A percentile compares a stretch with the other conserved stretches of the same genome.
phyloP scores from a whole-genome alignment of 2,113 vertebrate species.

The pig (Sus scrofa) region T2T-Sscrofa CM000813.6:119031001-119031500 shows the following conservation, averaged over 20 bases:
- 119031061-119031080: conserved; percentile 84
- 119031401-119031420: conserved; percentile 37
- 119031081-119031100: conserved; percentile 79
- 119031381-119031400: conserved; percentile 54
- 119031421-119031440: conserved; percentile 6
- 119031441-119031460: background rate
- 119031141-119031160: conserved; percentile 81
- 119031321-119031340: conserved; percentile 35
- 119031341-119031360: conserved; percentile 61
- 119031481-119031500: background rate
- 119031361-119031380: conserved; percentile 48
- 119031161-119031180: conserved; percentile 77
- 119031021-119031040: conserved; percentile 63
- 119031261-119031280: conserved; percentile 76
- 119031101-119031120: conserved; percentile 81
- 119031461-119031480: background rate
- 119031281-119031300: conserved; percentile 48
- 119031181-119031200: conserved; percentile 71
- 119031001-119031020: conserved; percentile 51
- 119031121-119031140: conserved; percentile 73
- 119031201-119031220: conserved; percentile 77
- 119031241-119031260: conserved; percentile 74
- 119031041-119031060: conserved; percentile 76
- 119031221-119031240: conserved; percentile 75
- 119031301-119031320: conserved; percentile 56